Conservation (phyloP, 2,113 vertebrate species). For the Empidonax alnorum region DNA sequence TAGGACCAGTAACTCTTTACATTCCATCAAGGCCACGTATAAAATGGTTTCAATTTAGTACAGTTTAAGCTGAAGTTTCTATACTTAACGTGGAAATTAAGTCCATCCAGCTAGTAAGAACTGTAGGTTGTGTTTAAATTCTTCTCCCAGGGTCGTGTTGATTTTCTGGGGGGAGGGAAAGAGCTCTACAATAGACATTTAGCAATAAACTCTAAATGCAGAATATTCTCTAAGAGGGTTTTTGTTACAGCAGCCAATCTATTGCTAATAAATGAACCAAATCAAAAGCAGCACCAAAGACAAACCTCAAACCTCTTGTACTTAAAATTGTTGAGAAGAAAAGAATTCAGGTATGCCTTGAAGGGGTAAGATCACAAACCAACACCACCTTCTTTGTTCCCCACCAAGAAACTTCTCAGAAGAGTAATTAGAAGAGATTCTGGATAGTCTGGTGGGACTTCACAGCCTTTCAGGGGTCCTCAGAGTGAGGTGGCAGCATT, state of each 20-base stretch:
- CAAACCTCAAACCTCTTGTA: not conserved
- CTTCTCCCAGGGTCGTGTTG: not conserved
- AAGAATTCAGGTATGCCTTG: not conserved
- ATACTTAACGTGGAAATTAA: not conserved
- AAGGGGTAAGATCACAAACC: not conserved
- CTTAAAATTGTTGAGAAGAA: not conserved
- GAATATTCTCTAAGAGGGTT: not conserved
- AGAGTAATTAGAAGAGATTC: not conserved
- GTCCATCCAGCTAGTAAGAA: not conserved
- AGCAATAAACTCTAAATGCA: not conserved
- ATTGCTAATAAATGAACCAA: not conserved
- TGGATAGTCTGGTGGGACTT: not conserved
- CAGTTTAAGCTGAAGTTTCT: not conserved
- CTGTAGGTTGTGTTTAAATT: not conserved
- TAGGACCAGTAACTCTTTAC: not conserved
- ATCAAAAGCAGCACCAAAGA: not conserved
- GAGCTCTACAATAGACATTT: not conserved
- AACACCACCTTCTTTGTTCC: fast-evolving
- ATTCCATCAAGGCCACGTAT: not conserved
- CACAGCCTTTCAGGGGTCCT: not conserved
- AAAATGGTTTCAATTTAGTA: not conserved
- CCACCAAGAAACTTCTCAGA: not conserved
- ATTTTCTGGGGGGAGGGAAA: fast-evolving
- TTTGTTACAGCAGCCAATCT: not conserved
- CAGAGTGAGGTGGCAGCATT: not conserved